Evolutionary conservation across 2,888 invertebrate genomes (phyloP).

Genomic region (Lepidonotus clava): DNA sequence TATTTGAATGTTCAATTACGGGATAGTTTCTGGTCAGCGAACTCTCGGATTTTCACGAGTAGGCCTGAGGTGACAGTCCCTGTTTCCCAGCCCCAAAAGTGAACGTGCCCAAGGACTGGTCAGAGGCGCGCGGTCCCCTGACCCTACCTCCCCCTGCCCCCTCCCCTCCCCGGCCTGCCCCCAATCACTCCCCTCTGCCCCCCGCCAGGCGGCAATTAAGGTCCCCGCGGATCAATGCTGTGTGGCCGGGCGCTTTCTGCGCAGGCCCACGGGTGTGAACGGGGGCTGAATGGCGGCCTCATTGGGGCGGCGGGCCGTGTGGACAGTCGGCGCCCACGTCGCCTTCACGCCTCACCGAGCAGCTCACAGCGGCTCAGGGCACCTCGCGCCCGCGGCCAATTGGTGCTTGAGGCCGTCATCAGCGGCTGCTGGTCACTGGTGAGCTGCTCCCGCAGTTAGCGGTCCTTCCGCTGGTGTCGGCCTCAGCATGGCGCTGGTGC

Average conservation of each 20-base stretch:
- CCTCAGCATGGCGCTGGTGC: no score
- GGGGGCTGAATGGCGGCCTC: not conserved
- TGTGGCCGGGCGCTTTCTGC: not conserved
- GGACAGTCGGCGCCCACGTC: not conserved
- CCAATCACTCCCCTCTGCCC: not conserved
- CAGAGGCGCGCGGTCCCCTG: no score
- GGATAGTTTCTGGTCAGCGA: no score
- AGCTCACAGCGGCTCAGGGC: no score
- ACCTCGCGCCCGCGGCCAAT: not conserved
- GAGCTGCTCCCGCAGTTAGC: no score
- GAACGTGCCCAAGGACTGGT: no score
- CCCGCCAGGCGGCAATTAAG: not conserved
- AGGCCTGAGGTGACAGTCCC: no score
- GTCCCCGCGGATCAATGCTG: not conserved
- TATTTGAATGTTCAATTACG: no score
- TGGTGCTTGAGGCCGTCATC: constrained; percentile 15
- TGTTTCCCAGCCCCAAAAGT: no score
- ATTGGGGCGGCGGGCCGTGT: not conserved
- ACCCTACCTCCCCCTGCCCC: not conserved
- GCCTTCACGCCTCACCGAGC: not conserved
- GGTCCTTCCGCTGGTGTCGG: no score
- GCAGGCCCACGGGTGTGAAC: not conserved
- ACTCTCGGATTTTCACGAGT: no score
- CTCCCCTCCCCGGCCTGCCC: not conserved
- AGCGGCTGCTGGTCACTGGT: no score